These are phyloP conservation scores for Drosophila birchii DNA, from an alignment of 2,888 invertebrate genomes.

Conservation along the genomic window DNA sequence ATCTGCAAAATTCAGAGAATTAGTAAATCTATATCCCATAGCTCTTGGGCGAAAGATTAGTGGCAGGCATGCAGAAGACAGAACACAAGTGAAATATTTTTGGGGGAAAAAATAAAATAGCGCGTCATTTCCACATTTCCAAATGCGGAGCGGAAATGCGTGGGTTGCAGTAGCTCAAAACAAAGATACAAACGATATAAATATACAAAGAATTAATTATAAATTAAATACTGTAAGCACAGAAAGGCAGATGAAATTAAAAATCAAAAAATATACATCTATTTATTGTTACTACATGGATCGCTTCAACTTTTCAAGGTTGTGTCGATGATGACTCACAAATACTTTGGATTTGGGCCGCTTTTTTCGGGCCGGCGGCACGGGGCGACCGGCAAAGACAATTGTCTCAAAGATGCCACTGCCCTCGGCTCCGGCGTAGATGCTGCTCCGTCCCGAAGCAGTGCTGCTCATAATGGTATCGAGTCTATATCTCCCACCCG, in stretches of 20 bases:
- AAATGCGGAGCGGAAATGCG: constrained; percentile 64
- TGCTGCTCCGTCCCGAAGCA: constrained; percentile 82
- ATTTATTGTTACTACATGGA: constrained; percentile 48
- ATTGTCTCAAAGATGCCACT: constrained; percentile 68
- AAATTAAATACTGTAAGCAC: constrained; percentile 40
- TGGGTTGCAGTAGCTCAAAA: constrained; percentile 63
- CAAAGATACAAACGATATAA: constrained; percentile 15
- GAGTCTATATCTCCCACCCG: constrained; percentile 8
- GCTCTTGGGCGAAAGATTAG: constrained; percentile 39
- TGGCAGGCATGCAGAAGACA: constrained; percentile 57
- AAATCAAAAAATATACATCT: constrained; percentile 25
- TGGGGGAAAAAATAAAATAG: constrained; percentile 29
- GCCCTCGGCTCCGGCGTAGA: constrained; percentile 60
- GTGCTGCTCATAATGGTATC: constrained; percentile 73
- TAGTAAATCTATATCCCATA: constrained; percentile 18
- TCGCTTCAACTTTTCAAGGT: constrained; percentile 52
- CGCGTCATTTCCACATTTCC: constrained; percentile 61
- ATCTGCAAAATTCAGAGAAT: constrained; percentile 72
- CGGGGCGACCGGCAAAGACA: constrained; percentile 77
- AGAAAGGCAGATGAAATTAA: constrained; percentile 14
- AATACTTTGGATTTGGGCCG: constrained; percentile 81
- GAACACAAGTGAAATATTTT: constrained; percentile 31
- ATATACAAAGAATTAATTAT: constrained; percentile 26
- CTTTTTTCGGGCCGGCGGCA: constrained; percentile 82
- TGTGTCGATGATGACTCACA: constrained; percentile 64